Conservation (phyloP, 1,140 invertebrate genomes). For the Formica selysi region DNA sequence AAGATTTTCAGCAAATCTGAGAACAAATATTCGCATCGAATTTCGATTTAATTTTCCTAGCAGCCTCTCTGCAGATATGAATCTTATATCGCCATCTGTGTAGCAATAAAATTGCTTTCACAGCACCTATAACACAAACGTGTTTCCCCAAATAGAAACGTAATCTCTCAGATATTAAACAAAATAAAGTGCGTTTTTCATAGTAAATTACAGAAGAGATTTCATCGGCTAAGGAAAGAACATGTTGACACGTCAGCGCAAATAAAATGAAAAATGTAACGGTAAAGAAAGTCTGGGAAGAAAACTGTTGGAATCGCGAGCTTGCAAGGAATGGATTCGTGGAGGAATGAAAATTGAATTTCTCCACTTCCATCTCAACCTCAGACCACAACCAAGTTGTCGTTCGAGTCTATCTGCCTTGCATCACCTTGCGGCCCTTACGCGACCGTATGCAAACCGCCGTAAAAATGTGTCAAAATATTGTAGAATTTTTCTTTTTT, state of each 20-base stretch:
- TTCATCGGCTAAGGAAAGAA: not conserved
- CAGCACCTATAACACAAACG: not conserved
- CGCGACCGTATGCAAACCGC: not conserved
- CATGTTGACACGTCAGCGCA: not conserved
- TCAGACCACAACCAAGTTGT: not conserved
- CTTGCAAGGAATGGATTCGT: not conserved
- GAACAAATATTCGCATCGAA: conserved; percentile 4
- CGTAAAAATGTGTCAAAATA: conserved; percentile 6
- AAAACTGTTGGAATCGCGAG: conserved; percentile 12
- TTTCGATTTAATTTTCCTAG: conserved; percentile 34
- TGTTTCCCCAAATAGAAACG: not conserved
- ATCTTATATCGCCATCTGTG: not conserved
- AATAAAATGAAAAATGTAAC: conserved; percentile 28
- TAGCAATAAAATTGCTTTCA: not conserved
- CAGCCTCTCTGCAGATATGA: not conserved
- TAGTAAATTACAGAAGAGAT: not conserved
- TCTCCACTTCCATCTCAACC: conserved; percentile 56
- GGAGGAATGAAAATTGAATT: conserved; percentile 68
- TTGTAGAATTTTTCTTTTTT: not conserved
- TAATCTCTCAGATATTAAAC: conserved; percentile 7
- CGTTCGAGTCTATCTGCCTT: conserved; percentile 40
- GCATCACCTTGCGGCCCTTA: not conserved
- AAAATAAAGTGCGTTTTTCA: conserved; percentile 18
- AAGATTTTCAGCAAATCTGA: not conserved
- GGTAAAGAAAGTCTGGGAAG: not conserved